A percentile compares a stretch with the other conserved stretches of the same genome.
phyloP scores from a whole-genome alignment of 1,140 invertebrate species.

The Heliconius congener region DNA sequence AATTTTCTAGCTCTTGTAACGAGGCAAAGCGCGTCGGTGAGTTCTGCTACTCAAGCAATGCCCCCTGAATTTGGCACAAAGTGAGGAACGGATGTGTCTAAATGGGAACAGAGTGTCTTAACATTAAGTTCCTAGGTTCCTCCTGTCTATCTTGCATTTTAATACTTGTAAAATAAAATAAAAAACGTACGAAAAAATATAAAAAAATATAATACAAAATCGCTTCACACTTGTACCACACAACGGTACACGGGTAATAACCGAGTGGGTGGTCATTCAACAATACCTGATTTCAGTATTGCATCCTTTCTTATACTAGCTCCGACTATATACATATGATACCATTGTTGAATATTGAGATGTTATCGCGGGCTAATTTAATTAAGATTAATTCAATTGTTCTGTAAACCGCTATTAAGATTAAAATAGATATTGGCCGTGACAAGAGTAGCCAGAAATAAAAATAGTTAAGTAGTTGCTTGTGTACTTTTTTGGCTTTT shows the following conservation, averaged over 20 bases:
- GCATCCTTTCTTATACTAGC: conserved; percentile 6
- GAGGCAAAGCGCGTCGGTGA: too few relatives aligned
- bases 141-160: too few relatives aligned
- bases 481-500: neutral
- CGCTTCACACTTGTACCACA: conserved; percentile 18
- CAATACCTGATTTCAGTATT: conserved; percentile 34
- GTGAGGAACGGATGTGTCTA: too few relatives aligned
- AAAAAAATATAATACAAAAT: neutral
- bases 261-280: conserved; percentile 32
- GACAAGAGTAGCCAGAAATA: neutral
- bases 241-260: conserved; percentile 22
- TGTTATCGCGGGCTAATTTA: conserved; percentile 25
- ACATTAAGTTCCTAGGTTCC: too few relatives aligned
- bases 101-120: too few relatives aligned
- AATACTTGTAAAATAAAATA: too few relatives aligned
- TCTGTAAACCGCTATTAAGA: neutral
- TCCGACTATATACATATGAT: neutral
- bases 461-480: conserved; percentile 1
- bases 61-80: too few relatives aligned
- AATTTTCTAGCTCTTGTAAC: too few relatives aligned
- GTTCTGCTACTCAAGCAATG: too few relatives aligned
- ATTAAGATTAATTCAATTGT: conserved; percentile 19
- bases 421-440: neutral
- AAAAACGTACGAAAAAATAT: too few relatives aligned
- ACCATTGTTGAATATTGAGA: conserved; percentile 24